Conservation (phyloP, 2,113 vertebrate species). For the Bettongia penicillata region DNA sequence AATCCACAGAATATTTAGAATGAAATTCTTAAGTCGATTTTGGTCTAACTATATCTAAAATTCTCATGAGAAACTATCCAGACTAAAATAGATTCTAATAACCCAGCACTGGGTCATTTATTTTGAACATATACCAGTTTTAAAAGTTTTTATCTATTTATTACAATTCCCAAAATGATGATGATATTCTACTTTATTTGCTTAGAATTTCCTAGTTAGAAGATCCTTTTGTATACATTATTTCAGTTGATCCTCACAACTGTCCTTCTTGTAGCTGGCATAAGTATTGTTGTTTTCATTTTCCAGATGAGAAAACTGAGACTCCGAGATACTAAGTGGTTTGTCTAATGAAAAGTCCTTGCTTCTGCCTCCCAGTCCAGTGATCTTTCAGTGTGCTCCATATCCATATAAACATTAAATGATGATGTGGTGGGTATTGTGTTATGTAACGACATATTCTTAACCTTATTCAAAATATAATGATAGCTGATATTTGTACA, state of each 20-base stretch:
- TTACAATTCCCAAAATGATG: constrained; percentile 53
- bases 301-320: background rate
- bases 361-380: background rate
- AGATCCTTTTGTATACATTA: background rate
- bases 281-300: background rate
- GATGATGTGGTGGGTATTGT: background rate
- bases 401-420: constrained; percentile 46
- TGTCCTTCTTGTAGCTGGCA: constrained; percentile 63
- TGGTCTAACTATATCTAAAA: constrained; percentile 60
- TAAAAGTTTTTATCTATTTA: constrained; percentile 63
- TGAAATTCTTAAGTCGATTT: constrained; percentile 12
- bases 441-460: background rate
- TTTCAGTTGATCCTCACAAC: background rate
- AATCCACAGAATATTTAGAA: constrained; percentile 38
- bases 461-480: background rate
- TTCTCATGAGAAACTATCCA: constrained; percentile 59
- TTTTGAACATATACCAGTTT: constrained; percentile 63
- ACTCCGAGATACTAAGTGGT: background rate
- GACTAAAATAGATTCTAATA: constrained; percentile 53
- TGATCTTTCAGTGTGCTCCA: constrained; percentile 28
- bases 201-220: background rate
- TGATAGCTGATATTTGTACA: background rate
- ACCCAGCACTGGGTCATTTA: constrained; percentile 63
- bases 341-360: background rate
- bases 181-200: background rate